Percentiles rank a stretch among this genome's conserved stretches.
Evolutionary conservation across 2,888 invertebrate species (phyloP).

Genomic region (Notocelia uddmanniana): DNA sequence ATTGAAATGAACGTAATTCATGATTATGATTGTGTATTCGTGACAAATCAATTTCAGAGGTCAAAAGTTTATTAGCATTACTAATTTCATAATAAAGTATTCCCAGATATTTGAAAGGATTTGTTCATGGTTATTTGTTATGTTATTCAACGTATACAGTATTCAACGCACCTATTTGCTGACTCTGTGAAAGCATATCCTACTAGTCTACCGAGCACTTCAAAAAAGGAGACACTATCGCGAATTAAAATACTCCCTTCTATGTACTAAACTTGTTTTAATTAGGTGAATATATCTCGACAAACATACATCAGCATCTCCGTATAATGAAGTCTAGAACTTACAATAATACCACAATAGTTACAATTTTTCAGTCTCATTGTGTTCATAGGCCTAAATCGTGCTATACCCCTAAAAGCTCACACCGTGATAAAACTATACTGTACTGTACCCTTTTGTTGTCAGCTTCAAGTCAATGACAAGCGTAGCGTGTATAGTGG

Average conservation of each 20-base stretch:
- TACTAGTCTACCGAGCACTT: not conserved
- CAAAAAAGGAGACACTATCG: not conserved
- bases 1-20: constrained; percentile 44
- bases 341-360: not conserved
- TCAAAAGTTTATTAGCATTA: not conserved
- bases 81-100: not conserved
- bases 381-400: not conserved
- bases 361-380: not conserved
- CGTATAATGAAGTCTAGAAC: not conserved
- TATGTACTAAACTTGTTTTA: not conserved
- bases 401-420: not conserved
- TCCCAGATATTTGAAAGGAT: not conserved
- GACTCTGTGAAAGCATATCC: not conserved
- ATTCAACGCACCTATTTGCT: not conserved
- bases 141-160: not conserved
- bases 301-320: not conserved
- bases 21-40: constrained; percentile 23
- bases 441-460: no score
- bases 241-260: not conserved
- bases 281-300: not conserved
- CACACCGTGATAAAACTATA: not conserved
- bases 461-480: no score
- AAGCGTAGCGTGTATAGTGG: no score
- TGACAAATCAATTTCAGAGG: constrained; percentile 29
- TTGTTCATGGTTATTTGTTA: not conserved